Evolutionary conservation across 2,888 invertebrate species (phyloP).

Genomic region (Conops quadrifasciatus): DNA sequence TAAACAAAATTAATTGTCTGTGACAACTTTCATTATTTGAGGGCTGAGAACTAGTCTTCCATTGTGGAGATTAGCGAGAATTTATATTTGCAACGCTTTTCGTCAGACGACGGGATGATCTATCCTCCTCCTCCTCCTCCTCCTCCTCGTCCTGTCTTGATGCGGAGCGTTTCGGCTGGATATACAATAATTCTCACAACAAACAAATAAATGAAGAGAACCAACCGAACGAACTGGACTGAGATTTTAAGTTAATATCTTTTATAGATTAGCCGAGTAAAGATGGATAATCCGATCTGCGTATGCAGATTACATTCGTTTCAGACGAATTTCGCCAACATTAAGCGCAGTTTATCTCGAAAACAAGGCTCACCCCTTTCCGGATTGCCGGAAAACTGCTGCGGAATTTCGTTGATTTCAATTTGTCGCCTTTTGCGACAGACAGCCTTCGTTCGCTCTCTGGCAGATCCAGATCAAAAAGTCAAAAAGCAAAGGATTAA

Average conservation of each 20-base stretch:
- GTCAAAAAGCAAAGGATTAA: constrained; percentile 27
- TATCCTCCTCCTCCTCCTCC: not conserved
- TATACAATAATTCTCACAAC: constrained; percentile 55
- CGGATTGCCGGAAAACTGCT: not conserved
- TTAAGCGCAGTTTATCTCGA: constrained; percentile 41
- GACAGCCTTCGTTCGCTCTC: too few species aligned
- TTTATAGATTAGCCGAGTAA: constrained; percentile 53
- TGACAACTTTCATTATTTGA: constrained; percentile 8
- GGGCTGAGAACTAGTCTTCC: constrained; percentile 16
- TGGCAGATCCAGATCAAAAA: not conserved
- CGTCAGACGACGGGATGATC: not conserved
- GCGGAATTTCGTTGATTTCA: constrained; percentile 44
- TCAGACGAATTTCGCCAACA: constrained; percentile 22
- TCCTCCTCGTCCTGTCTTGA: constrained; percentile 7
- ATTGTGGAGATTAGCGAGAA: constrained; percentile 32
- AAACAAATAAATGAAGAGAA: constrained; percentile 53
- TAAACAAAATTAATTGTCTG: constrained; percentile 22
- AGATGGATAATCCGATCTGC: constrained; percentile 55
- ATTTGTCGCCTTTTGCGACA: constrained; percentile 34
- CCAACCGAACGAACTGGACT: constrained; percentile 16
- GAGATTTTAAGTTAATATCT: constrained; percentile 47
- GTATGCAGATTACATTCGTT: constrained; percentile 40
- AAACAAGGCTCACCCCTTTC: constrained; percentile 44
- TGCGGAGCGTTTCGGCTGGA: constrained; percentile 37
- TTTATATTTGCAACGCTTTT: constrained; percentile 39